phyloP scores from a whole-genome alignment of 2,888 invertebrate species.

The Volucella inanis region DNA sequence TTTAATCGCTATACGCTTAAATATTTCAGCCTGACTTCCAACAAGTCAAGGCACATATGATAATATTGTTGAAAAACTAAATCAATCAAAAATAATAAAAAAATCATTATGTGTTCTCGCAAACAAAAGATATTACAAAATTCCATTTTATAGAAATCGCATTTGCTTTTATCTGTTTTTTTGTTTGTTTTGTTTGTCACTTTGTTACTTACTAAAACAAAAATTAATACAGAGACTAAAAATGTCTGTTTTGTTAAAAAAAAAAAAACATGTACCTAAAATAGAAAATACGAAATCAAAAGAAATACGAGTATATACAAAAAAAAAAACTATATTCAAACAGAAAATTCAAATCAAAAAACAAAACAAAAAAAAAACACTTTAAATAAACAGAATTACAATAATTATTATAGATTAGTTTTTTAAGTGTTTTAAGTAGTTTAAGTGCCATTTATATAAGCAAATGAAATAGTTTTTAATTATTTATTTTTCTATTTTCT shows the following conservation, averaged over 20 bases:
- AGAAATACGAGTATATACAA: slow-evolving; percentile 1
- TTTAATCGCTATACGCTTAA: background rate
- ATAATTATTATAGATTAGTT: slow-evolving; percentile 16
- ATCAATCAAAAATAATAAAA: slow-evolving; percentile 3
- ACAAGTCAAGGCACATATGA: no score
- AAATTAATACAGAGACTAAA: slow-evolving; percentile 12
- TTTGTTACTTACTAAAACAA: slow-evolving; percentile 37
- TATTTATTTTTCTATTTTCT: slow-evolving; percentile 25
- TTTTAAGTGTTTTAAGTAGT: slow-evolving; percentile 55
- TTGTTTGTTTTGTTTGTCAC: slow-evolving; percentile 20
- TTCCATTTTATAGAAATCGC: slow-evolving; percentile 36
- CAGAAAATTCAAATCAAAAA: slow-evolving; percentile 20
- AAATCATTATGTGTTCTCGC: slow-evolving; percentile 1
- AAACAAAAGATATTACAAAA: slow-evolving; percentile 22
- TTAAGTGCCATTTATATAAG: slow-evolving; percentile 73
- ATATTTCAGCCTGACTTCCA: background rate
- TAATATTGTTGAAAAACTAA: no score
- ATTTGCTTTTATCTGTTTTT: slow-evolving; percentile 24
- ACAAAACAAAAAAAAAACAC: slow-evolving; percentile 47
- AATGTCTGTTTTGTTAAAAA: slow-evolving; percentile 22
- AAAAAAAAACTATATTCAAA: slow-evolving; percentile 24
- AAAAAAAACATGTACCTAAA: slow-evolving; percentile 57
- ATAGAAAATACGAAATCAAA: slow-evolving; percentile 48
- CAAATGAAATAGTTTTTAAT: slow-evolving; percentile 68
- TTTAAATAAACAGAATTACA: slow-evolving; percentile 31